Conservation (phyloP, 2,888 invertebrate genomes). For the Cylindroiulus punctatus region DNA sequence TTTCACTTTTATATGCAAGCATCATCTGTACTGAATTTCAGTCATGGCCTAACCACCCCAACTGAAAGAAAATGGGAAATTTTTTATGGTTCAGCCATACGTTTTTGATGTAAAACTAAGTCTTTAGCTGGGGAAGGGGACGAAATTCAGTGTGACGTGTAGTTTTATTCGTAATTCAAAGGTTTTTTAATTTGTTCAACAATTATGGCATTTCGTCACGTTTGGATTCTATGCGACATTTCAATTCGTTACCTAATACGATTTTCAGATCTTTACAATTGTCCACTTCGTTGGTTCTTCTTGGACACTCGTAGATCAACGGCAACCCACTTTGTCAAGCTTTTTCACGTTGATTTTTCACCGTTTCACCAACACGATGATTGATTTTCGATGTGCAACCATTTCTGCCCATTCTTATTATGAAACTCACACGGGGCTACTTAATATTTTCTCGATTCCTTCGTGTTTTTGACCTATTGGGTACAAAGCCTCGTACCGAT, state of each 20-base stretch:
- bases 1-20: too few species aligned
- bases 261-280: not conserved
- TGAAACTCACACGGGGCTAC: slow-evolving; percentile 16
- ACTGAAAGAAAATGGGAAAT: too few species aligned
- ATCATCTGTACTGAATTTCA: too few species aligned
- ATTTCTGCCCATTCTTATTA: not conserved
- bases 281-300: not conserved
- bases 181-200: not conserved
- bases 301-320: not conserved
- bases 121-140: too few species aligned
- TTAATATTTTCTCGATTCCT: slow-evolving; percentile 34
- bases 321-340: not conserved
- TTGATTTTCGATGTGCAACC: slow-evolving; percentile 6
- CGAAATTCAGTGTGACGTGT: too few species aligned
- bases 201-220: not conserved
- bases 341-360: not conserved
- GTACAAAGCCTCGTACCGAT: not conserved
- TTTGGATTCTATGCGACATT: not conserved
- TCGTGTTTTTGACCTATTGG: slow-evolving; percentile 9
- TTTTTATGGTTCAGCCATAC: too few species aligned
- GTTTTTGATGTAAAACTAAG: too few species aligned
- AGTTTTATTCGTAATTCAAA: not conserved
- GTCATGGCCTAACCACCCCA: too few species aligned
- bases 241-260: not conserved
- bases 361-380: not conserved